Conservation (phyloP, 2,888 invertebrate genomes). For the Diabrotica balteata region DNA sequence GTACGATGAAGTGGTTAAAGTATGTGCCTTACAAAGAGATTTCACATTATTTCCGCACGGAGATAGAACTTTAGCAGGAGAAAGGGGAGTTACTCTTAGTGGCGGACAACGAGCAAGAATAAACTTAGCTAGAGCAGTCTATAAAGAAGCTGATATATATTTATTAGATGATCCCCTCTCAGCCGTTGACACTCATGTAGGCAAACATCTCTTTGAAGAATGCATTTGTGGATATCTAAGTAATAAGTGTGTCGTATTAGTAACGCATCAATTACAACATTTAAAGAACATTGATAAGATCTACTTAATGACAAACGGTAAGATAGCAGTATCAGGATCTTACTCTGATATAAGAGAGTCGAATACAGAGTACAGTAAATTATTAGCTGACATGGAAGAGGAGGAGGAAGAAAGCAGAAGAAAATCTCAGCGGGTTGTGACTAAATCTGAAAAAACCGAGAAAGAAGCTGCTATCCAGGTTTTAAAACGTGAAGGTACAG, state of each 20-base stretch:
- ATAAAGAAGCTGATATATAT: constrained; percentile 77
- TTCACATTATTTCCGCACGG: constrained; percentile 73
- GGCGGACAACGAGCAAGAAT: constrained; percentile 84
- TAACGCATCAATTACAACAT: constrained; percentile 76
- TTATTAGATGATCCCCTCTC: constrained; percentile 84
- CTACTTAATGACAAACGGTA: constrained; percentile 64
- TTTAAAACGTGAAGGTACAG: constrained; percentile 66
- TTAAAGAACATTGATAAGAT: constrained; percentile 65
- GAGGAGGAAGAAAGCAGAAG: constrained; percentile 31
- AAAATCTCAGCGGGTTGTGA: constrained; percentile 11
- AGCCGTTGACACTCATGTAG: constrained; percentile 83
- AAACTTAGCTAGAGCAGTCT: constrained; percentile 73
- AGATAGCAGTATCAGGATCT: constrained; percentile 58
- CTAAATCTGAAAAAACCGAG: constrained; percentile 59
- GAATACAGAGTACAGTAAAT: constrained; percentile 34
- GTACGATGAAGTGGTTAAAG: constrained; percentile 67
- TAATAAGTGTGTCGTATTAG: constrained; percentile 73
- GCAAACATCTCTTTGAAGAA: constrained; percentile 77
- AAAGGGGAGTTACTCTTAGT: constrained; percentile 77
- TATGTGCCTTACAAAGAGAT: constrained; percentile 75
- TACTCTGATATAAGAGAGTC: constrained; percentile 34
- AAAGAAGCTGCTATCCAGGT: constrained; percentile 38
- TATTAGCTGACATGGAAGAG: constrained; percentile 25
- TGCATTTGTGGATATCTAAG: constrained; percentile 73
- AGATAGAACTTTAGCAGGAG: constrained; percentile 79